A percentile compares a stretch with the other conserved stretches of the same genome.
Conservation (phyloP, 2,113 vertebrate genomes). For the Chloebia gouldiae region DNA sequence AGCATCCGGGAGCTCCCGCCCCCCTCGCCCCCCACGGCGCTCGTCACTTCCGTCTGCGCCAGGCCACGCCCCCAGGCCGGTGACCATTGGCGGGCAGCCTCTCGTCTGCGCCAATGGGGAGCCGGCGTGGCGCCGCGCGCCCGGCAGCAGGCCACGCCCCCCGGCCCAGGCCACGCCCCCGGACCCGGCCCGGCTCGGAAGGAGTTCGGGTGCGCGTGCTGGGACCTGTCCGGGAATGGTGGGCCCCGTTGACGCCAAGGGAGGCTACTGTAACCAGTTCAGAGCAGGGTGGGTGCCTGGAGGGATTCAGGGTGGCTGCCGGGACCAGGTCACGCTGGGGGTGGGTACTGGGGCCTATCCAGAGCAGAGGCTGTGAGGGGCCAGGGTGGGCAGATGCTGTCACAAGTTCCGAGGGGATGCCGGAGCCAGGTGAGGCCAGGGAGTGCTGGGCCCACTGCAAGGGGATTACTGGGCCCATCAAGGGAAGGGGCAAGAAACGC, state of each 20-base stretch:
- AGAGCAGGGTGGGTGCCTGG: background rate
- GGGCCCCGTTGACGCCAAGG: fast-evolving
- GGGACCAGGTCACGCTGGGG: background rate
- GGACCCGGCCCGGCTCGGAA: fast-evolving
- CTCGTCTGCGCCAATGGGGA: background rate
- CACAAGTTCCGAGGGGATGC: too few relatives aligned
- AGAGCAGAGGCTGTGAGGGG: background rate
- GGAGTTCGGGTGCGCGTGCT: background rate
- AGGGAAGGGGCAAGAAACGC: background rate
- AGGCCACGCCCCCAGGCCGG: fast-evolving
- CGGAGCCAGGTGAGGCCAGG: background rate
- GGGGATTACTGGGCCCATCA: background rate
- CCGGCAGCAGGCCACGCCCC: background rate
- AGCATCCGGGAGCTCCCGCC: background rate
- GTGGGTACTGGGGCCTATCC: background rate
- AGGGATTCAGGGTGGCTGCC: background rate
- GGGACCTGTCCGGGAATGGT: too few relatives aligned
- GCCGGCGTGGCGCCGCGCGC: background rate
- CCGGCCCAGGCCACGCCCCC: fast-evolving
- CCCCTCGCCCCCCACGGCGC: fast-evolving
- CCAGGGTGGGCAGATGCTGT: background rate
- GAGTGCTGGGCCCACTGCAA: background rate
- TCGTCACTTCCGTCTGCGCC: background rate
- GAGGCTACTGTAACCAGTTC: background rate
- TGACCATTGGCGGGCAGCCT: background rate